These are phyloP conservation scores for Pissodes strobi DNA, from an alignment of 1,140 invertebrate genomes.

Conservation along the genomic window DNA sequence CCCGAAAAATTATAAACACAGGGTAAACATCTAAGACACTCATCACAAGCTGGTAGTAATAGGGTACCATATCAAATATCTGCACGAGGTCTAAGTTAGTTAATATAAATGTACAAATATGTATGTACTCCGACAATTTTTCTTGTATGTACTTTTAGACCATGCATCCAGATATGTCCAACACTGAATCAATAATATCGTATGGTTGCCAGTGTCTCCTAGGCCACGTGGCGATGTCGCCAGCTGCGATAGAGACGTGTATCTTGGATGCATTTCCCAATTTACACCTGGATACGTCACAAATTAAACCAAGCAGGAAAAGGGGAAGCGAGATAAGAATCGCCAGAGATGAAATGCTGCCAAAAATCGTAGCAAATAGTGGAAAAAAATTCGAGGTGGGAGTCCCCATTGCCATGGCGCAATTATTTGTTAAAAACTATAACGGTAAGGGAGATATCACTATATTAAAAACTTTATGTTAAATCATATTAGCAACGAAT, in stretches of 20 bases:
- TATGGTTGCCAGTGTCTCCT: constrained; percentile 50
- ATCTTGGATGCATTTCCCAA: constrained; percentile 50
- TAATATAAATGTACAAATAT: no score
- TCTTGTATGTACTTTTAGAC: constrained; percentile 4
- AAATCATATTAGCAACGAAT: no score
- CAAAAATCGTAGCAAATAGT: constrained; percentile 45
- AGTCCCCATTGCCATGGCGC: constrained; percentile 50
- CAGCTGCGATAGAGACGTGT: constrained; percentile 50
- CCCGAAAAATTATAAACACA: no score
- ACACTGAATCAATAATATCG: constrained; percentile 34
- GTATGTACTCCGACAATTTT: no score
- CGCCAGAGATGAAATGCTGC: constrained; percentile 42
- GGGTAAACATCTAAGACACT: no score
- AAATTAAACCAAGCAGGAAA: constrained; percentile 33
- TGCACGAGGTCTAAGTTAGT: no score
- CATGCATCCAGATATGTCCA: not conserved
- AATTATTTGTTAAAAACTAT: constrained; percentile 51
- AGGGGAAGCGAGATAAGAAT: constrained; percentile 43
- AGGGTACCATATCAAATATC: no score
- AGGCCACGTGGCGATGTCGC: constrained; percentile 54
- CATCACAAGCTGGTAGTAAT: no score
- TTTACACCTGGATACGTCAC: constrained; percentile 47
- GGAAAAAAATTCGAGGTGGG: constrained; percentile 49
- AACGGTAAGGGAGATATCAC: constrained; percentile 38
- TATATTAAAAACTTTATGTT: not conserved